A percentile compares a stretch with the other conserved stretches of the same genome.
These are phyloP conservation scores for Diplosoma virens DNA, from an alignment of 23 tunicate species.

Conservation along the genomic window DNA sequence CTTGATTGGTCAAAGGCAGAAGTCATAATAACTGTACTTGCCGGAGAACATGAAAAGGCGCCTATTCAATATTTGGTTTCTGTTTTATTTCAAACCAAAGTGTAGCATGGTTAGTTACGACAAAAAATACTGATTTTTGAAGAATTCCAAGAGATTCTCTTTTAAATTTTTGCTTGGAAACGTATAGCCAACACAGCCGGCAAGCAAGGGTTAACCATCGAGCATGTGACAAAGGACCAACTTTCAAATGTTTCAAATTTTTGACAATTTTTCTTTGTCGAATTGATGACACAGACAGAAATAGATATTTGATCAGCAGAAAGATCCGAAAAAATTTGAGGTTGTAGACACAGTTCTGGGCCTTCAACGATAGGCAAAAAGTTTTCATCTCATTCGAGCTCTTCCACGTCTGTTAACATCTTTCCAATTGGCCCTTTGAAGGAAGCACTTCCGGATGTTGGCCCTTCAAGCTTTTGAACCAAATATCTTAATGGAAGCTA, in stretches of 20 bases:
- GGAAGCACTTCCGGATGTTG: constrained; percentile 14
- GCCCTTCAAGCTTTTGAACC: constrained; percentile 15
- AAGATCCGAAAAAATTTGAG: constrained; percentile 7
- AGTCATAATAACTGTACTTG: not conserved
- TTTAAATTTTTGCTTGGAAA: not conserved
- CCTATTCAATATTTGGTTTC: not conserved
- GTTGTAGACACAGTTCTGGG: not conserved
- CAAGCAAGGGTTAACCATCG: constrained; percentile 5
- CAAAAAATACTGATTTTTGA: constrained; percentile 1
- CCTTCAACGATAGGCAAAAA: constrained; percentile 1
- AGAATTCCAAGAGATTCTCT: not conserved
- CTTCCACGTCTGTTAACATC: not conserved
- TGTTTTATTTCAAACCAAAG: constrained; percentile 3
- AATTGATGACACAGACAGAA: too few relatives aligned
- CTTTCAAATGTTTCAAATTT: constrained; percentile 5
- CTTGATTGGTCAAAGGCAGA: not conserved
- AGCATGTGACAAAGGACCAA: not conserved
- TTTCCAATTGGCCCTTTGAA: constrained; percentile 17
- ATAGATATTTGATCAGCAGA: constrained; percentile 19
- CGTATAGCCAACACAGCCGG: not conserved
- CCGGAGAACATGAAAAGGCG: constrained; percentile 16
- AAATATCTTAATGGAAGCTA: constrained; percentile 5
- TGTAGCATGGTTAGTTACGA: constrained; percentile 1
- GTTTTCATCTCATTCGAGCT: constrained; percentile 12
- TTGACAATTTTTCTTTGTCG: not conserved